These are phyloP conservation scores for Hippopotamus amphibius DNA, from an alignment of 2,113 vertebrate species.

Conservation along the genomic window DNA sequence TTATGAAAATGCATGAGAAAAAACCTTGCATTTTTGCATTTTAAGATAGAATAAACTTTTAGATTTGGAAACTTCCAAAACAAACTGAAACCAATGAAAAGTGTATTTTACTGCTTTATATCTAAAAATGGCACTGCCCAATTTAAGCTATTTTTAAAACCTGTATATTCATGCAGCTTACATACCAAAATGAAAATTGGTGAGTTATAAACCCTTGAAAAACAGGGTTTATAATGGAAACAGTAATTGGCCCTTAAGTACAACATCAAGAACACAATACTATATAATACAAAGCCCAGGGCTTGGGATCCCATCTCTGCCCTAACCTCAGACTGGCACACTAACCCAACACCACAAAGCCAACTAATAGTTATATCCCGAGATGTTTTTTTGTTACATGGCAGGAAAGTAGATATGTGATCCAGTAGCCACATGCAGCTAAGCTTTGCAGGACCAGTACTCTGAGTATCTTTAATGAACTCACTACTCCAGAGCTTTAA, in stretches of 20 bases:
- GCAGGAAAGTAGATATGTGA: slow-evolving; percentile 66
- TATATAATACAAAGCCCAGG: slow-evolving; percentile 85
- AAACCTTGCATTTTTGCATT: slow-evolving; percentile 37
- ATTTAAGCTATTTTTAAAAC: slow-evolving; percentile 88
- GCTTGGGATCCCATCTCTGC: slow-evolving; percentile 83
- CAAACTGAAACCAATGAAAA: slow-evolving; percentile 81
- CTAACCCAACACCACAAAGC: slow-evolving; percentile 88
- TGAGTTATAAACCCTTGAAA: slow-evolving; percentile 88
- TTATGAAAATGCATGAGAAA: slow-evolving; percentile 3
- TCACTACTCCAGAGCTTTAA: neutral
- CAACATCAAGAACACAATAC: slow-evolving; percentile 90
- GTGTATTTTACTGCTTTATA: slow-evolving; percentile 78
- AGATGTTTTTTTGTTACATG: slow-evolving; percentile 72
- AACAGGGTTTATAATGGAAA: slow-evolving; percentile 90
- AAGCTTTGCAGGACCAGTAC: slow-evolving; percentile 29
- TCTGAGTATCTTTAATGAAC: slow-evolving; percentile 56
- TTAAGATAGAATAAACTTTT: slow-evolving; percentile 74
- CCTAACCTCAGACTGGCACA: slow-evolving; percentile 89
- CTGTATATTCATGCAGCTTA: slow-evolving; percentile 81
- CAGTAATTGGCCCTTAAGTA: slow-evolving; percentile 89
- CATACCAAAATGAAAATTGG: slow-evolving; percentile 84
- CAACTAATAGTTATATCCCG: slow-evolving; percentile 88
- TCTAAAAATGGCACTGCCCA: slow-evolving; percentile 87
- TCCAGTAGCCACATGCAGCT: slow-evolving; percentile 34
- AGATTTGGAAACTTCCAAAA: slow-evolving; percentile 74